Evolutionary conservation across 2,888 invertebrate species (phyloP).

Genomic region (Torymus auratus): DNA sequence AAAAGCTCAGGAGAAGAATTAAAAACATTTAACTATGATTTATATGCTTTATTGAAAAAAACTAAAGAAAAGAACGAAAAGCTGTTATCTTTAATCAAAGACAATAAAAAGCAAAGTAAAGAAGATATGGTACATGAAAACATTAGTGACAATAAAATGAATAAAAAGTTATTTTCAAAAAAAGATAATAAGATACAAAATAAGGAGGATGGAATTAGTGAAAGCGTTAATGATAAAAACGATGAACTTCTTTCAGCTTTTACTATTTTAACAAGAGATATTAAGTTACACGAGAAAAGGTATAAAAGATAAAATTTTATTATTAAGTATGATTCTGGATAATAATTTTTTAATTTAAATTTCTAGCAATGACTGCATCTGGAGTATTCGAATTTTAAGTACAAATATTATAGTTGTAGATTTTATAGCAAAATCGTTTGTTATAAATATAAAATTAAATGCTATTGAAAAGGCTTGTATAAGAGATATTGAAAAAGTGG

Average conservation of each 20-base stretch:
- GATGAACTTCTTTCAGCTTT: constrained; percentile 38
- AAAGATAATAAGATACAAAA: background rate
- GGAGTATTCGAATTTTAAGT: constrained; percentile 63
- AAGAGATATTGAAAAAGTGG: constrained; percentile 60
- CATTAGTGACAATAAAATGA: background rate
- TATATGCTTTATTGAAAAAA: background rate
- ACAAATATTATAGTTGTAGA: constrained; percentile 62
- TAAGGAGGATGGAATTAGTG: background rate
- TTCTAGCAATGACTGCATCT: constrained; percentile 68
- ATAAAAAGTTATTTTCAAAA: constrained; percentile 1
- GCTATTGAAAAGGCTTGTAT: constrained; percentile 36
- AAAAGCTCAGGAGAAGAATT: constrained; percentile 2
- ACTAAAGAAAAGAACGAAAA: background rate
- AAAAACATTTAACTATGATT: background rate
- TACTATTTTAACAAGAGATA: constrained; percentile 25
- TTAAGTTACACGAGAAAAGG: constrained; percentile 41
- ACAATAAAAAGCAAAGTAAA: background rate
- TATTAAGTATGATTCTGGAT: constrained; percentile 6
- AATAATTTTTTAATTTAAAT: constrained; percentile 10
- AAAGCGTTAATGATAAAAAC: background rate
- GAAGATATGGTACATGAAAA: background rate
- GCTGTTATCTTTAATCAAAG: background rate
- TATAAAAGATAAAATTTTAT: constrained; percentile 13
- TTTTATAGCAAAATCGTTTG: constrained; percentile 67
- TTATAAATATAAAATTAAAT: constrained; percentile 63